Base-by-base conservation (phyloP, 2,113 vertebrate species). In the Apteryx mantelli region DNA sequence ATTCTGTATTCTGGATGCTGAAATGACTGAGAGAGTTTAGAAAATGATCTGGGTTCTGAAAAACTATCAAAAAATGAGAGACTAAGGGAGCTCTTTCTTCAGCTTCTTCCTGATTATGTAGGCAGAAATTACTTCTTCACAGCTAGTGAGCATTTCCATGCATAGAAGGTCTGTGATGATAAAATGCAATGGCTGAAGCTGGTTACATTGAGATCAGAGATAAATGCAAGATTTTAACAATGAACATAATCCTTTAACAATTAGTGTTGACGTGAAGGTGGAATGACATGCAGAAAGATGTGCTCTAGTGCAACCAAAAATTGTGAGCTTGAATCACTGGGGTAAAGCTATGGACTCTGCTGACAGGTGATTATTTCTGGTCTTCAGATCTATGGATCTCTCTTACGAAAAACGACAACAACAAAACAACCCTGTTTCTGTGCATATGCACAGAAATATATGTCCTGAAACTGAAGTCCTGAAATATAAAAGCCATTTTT, bases 401-500 rank as follows among this genome's bases (percentile, higher is more conserved):
- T 20, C 34, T 16, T 38, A 21, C 5, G 0, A 0, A 13, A 36
- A 44, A 11, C 11, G n/a, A 44, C 25, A 68, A 68, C 8, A 22
- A 71, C 30, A 26, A 52, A 10, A 5, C 24, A 65, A 11, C 3
- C 3, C 5, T 0, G 1, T 22, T 4, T 36, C 3, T 15, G 1
- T 5, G 36, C 36, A 38, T 38, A 38, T 38, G 36, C 36, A 38
- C 36, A 38, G 36, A 38, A 38, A 38, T 38, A 38, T 38, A 38
- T 38, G 36, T 38, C 36, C 36, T 38, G 36, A 38, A 38, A 38
- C 36, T 38, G 36, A 38, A 38, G 36, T 38, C 36, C 36, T 38
- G 36, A 38, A 65, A 63, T 1, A 4, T 0, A 0, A 28, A 44
- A 21, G 2, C 5, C 11, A 0, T 3, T 58, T 24, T 19, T 6